Percentiles rank a stretch among this genome's conserved stretches.
phyloP scores from a whole-genome alignment of 2,888 invertebrate species.

The Apantesis nais region DNA sequence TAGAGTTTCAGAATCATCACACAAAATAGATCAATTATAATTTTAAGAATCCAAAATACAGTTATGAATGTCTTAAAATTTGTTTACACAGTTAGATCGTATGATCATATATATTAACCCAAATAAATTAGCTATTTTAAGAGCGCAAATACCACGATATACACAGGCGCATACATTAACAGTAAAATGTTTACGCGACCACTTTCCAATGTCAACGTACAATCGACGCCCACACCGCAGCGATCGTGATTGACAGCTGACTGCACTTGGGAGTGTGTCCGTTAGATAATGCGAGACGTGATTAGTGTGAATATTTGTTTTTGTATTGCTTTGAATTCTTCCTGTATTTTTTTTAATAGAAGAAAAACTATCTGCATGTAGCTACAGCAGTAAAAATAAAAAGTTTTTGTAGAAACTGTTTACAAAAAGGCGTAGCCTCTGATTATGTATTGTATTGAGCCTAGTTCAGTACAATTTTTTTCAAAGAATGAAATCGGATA shows the following conservation, averaged over 20 bases:
- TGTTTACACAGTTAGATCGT: conserved; percentile 11
- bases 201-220: conserved; percentile 77
- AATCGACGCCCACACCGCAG: conserved; percentile 67
- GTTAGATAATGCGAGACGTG: conserved; percentile 47
- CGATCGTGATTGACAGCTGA: conserved; percentile 70
- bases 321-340: neutral
- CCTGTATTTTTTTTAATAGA: no score
- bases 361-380: neutral
- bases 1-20: neutral
- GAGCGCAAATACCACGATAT: conserved; percentile 21
- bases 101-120: conserved; percentile 17
- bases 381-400: neutral
- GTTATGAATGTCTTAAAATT: conserved; percentile 8
- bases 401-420: neutral
- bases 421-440: neutral
- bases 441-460: no score
- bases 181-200: conserved; percentile 59
- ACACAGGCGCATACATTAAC: conserved; percentile 52
- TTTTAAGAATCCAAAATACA: conserved; percentile 6
- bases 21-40: neutral
- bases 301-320: neutral
- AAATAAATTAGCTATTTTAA: conserved; percentile 25
- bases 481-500: neutral
- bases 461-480: no score
- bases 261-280: conserved; percentile 52